Conservation (phyloP, 1,140 invertebrate genomes). For the Drosophila trapezifrons region DNA sequence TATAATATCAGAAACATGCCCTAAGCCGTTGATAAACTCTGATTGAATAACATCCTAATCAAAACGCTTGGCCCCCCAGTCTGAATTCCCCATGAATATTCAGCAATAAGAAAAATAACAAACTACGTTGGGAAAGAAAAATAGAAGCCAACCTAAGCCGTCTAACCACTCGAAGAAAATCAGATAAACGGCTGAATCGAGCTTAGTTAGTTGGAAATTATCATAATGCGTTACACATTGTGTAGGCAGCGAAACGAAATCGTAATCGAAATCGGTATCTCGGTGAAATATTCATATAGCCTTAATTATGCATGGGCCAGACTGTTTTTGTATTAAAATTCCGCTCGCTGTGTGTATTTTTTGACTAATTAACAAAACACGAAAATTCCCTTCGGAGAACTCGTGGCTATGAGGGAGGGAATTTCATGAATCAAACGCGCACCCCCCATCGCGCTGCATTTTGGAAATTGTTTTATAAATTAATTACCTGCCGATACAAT, state of each 20-base stretch:
- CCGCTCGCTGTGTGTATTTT: constrained; percentile 14
- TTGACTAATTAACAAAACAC: constrained; percentile 21
- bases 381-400: constrained; percentile 5
- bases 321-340: constrained; percentile 7
- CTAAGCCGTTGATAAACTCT: constrained; percentile 18
- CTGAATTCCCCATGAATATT: constrained; percentile 54
- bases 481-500: constrained; percentile 18
- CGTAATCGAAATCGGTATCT: constrained; percentile 17
- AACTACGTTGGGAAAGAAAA: neutral
- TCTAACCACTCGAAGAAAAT: constrained; percentile 64
- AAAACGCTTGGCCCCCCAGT: constrained; percentile 26
- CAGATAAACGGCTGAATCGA: constrained; percentile 60
- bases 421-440: neutral
- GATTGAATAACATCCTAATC: constrained; percentile 37
- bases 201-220: constrained; percentile 30
- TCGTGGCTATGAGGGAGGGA: neutral
- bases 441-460: constrained; percentile 8
- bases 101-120: constrained; percentile 23
- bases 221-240: constrained; percentile 58
- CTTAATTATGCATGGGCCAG: constrained; percentile 11
- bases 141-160: constrained; percentile 13
- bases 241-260: constrained; percentile 54
- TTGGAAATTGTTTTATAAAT: constrained; percentile 20
- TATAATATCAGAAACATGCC: neutral
- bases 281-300: constrained; percentile 4